These are phyloP conservation scores for Eidolon helvum DNA, from an alignment of 2,113 vertebrate species.

Conservation along the genomic window DNA sequence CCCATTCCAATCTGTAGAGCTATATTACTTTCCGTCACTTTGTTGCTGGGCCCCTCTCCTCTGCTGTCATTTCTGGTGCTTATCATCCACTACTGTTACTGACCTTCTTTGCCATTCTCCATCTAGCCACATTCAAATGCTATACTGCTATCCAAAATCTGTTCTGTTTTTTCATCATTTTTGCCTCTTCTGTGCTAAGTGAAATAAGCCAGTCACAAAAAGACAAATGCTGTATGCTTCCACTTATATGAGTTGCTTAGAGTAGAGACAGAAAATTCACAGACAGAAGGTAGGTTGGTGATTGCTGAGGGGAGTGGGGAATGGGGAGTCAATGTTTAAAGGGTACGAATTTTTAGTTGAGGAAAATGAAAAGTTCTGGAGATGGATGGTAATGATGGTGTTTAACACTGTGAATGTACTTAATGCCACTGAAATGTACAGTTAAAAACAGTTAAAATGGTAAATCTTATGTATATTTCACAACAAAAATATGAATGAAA, in stretches of 20 bases:
- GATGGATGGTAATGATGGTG: background rate
- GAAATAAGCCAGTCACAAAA: conserved; percentile 15
- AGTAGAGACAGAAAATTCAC: background rate
- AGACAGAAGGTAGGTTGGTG: background rate
- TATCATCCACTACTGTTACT: background rate
- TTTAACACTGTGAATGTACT: background rate
- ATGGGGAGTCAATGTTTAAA: background rate
- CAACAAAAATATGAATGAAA: background rate
- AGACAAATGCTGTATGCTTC: background rate
- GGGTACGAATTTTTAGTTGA: background rate
- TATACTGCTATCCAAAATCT: background rate
- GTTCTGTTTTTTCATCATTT: background rate
- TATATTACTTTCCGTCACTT: background rate
- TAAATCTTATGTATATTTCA: background rate
- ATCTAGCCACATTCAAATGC: background rate
- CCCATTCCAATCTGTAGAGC: background rate
- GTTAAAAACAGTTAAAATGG: background rate
- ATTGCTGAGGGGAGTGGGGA: background rate
- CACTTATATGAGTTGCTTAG: background rate
- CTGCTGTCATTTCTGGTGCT: background rate
- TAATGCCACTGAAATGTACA: background rate
- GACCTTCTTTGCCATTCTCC: background rate
- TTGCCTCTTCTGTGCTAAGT: background rate
- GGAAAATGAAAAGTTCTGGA: background rate
- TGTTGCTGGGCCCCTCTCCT: background rate